Evolutionary conservation across 2,888 invertebrate species (phyloP).

Genomic region (Pharmacophagus antenor): DNA sequence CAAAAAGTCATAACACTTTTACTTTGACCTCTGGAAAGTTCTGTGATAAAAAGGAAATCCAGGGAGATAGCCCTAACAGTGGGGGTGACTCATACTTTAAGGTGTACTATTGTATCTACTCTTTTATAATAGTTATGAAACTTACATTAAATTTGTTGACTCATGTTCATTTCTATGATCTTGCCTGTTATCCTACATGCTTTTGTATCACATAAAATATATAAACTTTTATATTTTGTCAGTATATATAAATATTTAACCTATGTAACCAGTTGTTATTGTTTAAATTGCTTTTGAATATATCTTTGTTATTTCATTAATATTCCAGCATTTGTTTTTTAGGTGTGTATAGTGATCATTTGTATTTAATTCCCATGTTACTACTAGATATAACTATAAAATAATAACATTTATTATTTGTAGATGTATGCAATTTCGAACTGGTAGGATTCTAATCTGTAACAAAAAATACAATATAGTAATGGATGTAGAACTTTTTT

Average conservation of each 20-base stretch:
- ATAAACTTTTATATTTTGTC: neutral
- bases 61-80: constrained; percentile 65
- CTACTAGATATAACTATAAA: too few relatives aligned
- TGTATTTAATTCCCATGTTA: too few relatives aligned
- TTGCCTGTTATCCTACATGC: neutral
- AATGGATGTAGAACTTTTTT: too few relatives aligned
- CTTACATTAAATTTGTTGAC: neutral
- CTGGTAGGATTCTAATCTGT: too few relatives aligned
- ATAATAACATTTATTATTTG: too few relatives aligned
- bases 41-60: constrained; percentile 59
- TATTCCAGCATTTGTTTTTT: too few relatives aligned
- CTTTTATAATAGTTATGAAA: constrained; percentile 1
- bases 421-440: too few relatives aligned
- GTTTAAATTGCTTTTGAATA: too few relatives aligned
- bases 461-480: too few relatives aligned
- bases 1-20: constrained; percentile 71
- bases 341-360: too few relatives aligned
- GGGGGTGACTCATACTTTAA: constrained; percentile 66
- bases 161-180: neutral
- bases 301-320: too few relatives aligned
- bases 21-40: constrained; percentile 64
- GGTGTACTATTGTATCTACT: constrained; percentile 42
- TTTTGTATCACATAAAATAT: neutral
- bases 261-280: neutral
- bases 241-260: neutral